Base-by-base conservation (phyloP, 2,888 invertebrate species). In the Portevinia maculata region DNA sequence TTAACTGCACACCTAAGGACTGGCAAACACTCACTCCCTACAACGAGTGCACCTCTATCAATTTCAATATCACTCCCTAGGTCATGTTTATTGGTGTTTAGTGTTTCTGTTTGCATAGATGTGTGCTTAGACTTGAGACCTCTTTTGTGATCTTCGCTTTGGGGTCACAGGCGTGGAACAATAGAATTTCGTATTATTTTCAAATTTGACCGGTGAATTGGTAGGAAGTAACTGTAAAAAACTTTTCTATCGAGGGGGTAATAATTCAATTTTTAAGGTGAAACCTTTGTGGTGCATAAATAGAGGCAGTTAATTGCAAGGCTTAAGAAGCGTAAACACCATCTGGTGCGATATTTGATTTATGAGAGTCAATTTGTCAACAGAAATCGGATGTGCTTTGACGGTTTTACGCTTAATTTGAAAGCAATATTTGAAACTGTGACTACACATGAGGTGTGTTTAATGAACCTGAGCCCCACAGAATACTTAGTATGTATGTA, bases 41-140 rank as follows among this genome's bases (percentile, higher is more conserved):
- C 24, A 5, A 17, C 41, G 59, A 41, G 30, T 41, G 15, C 15
- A 4, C 39, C 24, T 17, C 4, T 75, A 83, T 83, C 71, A 55
- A 50, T 83, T 78, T 73, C 83, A 76, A 67, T 73, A 44, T 71
- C 71, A 76, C 76, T 76, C 71, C 81, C 76, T 41, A 37, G 57
- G 48, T 55, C 50, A 32, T 65, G 53, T 65, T 50, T 59, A 70
- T 50, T 60, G 70, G 59, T 46, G 34, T 62, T 67, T 50, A 50
- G 30, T 76, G 83, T n/a, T n/a, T n/a, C n/a, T n/a, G n/a, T 78
- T 83, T 83, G 67, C 44, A 73, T 73, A 78, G 78, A 73, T 67
- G 83, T 78, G 71, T 24, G 24, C 24, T 24, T 11, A 48, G 44
- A 39, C 44, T n/a, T 53, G 30, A 39, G 52, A 73, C 44, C 65